Percentiles rank a stretch among this genome's conserved stretches.
Conservation (phyloP, 2,113 vertebrate species). For the Daubentonia madagascariensis region DNA sequence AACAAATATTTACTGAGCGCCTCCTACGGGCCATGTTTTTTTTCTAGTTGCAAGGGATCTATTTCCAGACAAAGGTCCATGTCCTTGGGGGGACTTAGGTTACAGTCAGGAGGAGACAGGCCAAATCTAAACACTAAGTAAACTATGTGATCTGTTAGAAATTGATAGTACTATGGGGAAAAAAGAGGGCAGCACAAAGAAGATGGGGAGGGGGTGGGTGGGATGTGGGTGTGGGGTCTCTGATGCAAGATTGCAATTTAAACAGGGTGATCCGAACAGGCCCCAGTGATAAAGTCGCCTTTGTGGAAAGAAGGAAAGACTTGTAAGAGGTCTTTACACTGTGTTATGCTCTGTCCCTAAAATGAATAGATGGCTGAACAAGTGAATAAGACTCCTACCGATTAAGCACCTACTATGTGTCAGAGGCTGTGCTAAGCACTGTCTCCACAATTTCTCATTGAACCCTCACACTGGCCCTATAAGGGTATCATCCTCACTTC, state of each 20-base stretch:
- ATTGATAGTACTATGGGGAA: background rate
- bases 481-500: background rate
- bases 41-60: background rate
- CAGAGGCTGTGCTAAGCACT: background rate
- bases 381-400: background rate
- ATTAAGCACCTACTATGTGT: background rate
- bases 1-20: background rate
- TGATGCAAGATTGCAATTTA: background rate
- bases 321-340: background rate
- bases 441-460: background rate
- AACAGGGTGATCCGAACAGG: background rate
- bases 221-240: background rate
- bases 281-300: background rate
- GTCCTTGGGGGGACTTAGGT: background rate
- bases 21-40: background rate
- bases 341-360: background rate
- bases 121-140: background rate
- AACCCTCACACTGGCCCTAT: background rate
- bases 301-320: background rate
- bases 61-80: background rate
- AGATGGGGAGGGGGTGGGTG: background rate
- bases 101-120: background rate
- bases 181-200: background rate
- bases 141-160: background rate
- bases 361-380: background rate